Conservation (phyloP, 30 jellyfish, hydroid and myxozoan genomes). For the Aurelia sp. region DNA sequence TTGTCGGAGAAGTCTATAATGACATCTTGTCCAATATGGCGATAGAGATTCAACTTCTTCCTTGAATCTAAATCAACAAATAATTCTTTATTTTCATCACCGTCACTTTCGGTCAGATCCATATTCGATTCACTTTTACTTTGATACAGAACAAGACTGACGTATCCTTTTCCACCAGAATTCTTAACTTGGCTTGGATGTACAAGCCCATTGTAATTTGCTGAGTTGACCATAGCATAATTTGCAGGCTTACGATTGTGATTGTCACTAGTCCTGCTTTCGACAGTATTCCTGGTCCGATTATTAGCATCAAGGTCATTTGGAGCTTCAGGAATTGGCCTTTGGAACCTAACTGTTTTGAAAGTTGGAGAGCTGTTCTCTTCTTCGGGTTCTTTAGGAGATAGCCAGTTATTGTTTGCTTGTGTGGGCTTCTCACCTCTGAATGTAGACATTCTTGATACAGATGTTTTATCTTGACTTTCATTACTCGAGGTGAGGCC, state of each 20-base stretch:
- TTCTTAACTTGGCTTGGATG: background rate
- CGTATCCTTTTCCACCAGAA: conserved; percentile 17
- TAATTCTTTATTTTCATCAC: conserved; percentile 48
- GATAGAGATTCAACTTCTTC: background rate
- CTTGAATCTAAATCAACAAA: conserved; percentile 59
- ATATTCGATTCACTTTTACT: conserved; percentile 49
- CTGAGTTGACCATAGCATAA: background rate
- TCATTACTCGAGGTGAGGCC: conserved; percentile 64
- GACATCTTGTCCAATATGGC: background rate
- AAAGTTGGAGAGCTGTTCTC: background rate
- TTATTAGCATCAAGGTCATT: background rate
- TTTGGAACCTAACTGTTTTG: conserved; percentile 29
- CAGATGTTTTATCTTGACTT: conserved; percentile 43
- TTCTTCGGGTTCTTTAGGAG: conserved; percentile 15
- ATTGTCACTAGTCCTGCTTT: background rate
- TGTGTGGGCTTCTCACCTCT: conserved; percentile 42
- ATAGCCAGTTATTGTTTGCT: conserved; percentile 16
- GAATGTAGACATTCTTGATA: conserved; percentile 43
- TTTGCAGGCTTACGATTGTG: background rate
- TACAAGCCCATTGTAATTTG: background rate
- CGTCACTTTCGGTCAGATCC: conserved; percentile 15
- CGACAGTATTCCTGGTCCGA: background rate
- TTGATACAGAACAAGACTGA: conserved; percentile 40
- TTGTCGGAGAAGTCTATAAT: conserved; percentile 9
- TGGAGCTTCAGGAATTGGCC: background rate